Evolutionary conservation across 2,113 vertebrate species (phyloP), one percentile per base, ranked within the genome.

Genomic region (Lamprologus speciosus): DNA sequence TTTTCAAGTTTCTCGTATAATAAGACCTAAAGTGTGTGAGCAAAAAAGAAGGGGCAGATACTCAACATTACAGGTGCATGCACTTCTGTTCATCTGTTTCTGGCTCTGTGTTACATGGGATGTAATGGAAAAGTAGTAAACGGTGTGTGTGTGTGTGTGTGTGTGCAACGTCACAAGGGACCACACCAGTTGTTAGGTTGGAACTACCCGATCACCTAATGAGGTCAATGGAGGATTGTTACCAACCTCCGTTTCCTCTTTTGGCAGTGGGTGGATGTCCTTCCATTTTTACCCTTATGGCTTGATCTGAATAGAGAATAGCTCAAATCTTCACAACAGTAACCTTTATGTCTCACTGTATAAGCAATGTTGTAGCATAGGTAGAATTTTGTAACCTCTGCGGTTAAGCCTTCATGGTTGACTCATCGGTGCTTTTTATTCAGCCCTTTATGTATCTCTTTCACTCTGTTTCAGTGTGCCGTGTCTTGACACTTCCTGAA

Each of bases 201-300:
- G 85, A 90, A 88, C 90, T 82, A 91, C 85, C 87, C 45, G 57
- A 78, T 33, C 85, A 81, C 83, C 83, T 95, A 95, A 95, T 94
- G 93, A 95, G 91, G 89, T 88, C 90, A 53, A 90, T 85, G 51
- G 94, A 92, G 92, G 89, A 90, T 92, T 90, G 92, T 93, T 91
- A 90, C 82, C 81, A 85, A 17, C 88, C 79, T 88, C 73, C 42
- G 42, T 83, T 31, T 90, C 63, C 54, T 83, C 73, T 73, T 10
- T 51, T 82, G 86, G 63, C 87, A 86, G 65, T 55, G 31, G 78
- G 63, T 3, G 17, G 51, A 47, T 85, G 78, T 35, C 83, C 21
- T 26, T 26, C 73, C 58, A 80, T 81, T n/a, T n/a, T n/a, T 79
- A 83, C 82, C 63, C 45, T 45, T 26, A 83, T 88, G 75, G 23